Evolutionary conservation across 2,888 invertebrate genomes (phyloP).

Genomic region (Caenorhabditis sulstoni): DNA sequence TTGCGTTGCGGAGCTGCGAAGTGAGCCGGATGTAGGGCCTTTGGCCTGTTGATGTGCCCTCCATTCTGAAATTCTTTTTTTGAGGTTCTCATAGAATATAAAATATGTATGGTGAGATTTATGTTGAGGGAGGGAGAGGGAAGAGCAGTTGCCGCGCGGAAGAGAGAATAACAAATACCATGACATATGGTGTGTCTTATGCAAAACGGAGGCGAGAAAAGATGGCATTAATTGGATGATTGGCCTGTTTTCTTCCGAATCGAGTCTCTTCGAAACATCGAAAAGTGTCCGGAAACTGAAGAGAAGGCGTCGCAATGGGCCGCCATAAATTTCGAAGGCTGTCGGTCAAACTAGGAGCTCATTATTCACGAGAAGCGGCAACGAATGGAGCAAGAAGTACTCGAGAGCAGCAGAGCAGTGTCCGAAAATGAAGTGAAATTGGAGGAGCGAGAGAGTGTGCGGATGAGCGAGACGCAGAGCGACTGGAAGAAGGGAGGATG

Average conservation of each 20-base stretch:
- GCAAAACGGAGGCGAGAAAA: conserved; percentile 28
- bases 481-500: not conserved
- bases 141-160: not conserved
- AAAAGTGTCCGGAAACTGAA: not conserved
- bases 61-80: conserved; percentile 77
- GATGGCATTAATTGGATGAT: conserved; percentile 35
- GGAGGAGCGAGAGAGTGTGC: conserved; percentile 8
- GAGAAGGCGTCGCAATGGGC: conserved; percentile 12
- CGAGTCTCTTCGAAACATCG: not conserved
- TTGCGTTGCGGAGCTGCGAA: conserved; percentile 74
- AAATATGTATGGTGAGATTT: not conserved
- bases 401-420: conserved; percentile 14
- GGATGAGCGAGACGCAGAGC: conserved; percentile 1
- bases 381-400: conserved; percentile 33
- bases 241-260: conserved; percentile 1
- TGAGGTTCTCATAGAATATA: not conserved
- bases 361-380: conserved; percentile 45
- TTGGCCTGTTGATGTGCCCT: conserved; percentile 73
- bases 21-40: conserved; percentile 79
- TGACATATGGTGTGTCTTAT: conserved; percentile 52
- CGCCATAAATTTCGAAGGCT: conserved; percentile 38
- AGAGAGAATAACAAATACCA: conserved; percentile 25
- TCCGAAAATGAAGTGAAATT: conserved; percentile 55
- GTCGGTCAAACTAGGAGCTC: conserved; percentile 53
- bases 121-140: not conserved